Conservation (phyloP, 2,113 vertebrate species). For the Notarius quadriscutis region DNA sequence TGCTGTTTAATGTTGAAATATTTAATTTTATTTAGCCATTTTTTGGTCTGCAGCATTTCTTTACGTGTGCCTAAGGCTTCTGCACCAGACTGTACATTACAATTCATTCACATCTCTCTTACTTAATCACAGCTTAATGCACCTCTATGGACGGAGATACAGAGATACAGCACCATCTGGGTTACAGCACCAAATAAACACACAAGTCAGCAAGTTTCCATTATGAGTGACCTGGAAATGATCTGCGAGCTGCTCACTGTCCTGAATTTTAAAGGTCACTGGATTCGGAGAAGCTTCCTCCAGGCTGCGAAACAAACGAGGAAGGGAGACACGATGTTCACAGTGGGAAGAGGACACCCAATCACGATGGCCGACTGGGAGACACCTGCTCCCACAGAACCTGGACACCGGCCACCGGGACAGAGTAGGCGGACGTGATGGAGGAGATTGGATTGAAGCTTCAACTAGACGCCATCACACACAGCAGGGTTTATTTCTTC, state of each 20-base stretch:
- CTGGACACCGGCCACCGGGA: constrained; percentile 50
- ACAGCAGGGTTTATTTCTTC: neutral
- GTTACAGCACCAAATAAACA: constrained; percentile 1
- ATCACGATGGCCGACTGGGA: constrained; percentile 43
- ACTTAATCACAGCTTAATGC: no score
- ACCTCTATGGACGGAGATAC: neutral
- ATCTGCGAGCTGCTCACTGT: neutral
- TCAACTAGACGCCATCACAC: neutral
- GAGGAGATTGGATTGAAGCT: neutral
- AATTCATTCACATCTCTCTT: neutral
- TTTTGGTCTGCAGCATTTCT: no score
- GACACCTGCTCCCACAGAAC: constrained; percentile 42
- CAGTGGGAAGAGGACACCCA: constrained; percentile 33
- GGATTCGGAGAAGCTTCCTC: neutral
- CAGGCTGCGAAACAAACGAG: neutral
- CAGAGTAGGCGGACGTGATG: constrained; percentile 41
- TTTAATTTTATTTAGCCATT: no score
- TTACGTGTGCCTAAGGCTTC: no score
- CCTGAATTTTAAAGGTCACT: constrained; percentile 46
- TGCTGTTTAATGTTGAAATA: no score
- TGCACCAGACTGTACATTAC: neutral
- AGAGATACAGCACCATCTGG: neutral
- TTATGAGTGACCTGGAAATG: constrained; percentile 24
- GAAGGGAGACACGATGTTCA: constrained; percentile 8
- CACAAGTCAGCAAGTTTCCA: constrained; percentile 35